Evolutionary conservation across 2,113 vertebrate genomes (phyloP).

Genomic region (Mustelus asterias): DNA sequence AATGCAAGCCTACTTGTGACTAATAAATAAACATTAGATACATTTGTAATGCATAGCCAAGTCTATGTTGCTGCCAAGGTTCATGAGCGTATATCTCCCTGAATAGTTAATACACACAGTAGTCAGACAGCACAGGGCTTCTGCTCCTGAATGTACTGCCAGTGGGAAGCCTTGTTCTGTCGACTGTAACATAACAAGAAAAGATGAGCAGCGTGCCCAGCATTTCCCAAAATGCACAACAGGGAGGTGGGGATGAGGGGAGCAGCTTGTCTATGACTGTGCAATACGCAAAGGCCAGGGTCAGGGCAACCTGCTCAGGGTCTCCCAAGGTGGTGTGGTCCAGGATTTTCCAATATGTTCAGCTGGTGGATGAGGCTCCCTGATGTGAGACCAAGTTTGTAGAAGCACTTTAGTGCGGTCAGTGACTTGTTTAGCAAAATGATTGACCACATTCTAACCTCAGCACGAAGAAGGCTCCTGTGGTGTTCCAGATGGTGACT

Average conservation of each 20-base stretch:
- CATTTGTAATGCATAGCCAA: background rate
- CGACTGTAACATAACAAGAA: background rate
- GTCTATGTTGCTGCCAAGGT: background rate
- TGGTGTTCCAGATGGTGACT: background rate
- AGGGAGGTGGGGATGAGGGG: background rate
- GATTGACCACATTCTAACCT: background rate
- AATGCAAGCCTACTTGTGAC: no score
- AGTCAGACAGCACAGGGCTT: background rate
- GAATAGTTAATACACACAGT: background rate
- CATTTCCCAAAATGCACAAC: background rate
- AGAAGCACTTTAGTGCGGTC: background rate
- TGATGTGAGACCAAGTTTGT: background rate
- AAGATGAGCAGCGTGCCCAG: background rate
- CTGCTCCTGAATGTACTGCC: background rate
- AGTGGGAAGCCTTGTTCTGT: background rate
- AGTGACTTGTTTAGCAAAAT: background rate
- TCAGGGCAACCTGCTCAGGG: background rate
- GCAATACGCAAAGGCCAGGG: background rate
- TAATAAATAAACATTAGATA: background rate
- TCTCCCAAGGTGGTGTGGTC: background rate
- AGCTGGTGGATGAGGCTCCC: background rate
- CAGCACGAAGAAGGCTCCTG: background rate
- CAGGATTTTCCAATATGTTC: background rate
- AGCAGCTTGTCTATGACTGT: background rate
- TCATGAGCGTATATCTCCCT: background rate